Evolutionary conservation across 1,140 invertebrate genomes (phyloP).

Genomic region (Lepidurus packardi): DNA sequence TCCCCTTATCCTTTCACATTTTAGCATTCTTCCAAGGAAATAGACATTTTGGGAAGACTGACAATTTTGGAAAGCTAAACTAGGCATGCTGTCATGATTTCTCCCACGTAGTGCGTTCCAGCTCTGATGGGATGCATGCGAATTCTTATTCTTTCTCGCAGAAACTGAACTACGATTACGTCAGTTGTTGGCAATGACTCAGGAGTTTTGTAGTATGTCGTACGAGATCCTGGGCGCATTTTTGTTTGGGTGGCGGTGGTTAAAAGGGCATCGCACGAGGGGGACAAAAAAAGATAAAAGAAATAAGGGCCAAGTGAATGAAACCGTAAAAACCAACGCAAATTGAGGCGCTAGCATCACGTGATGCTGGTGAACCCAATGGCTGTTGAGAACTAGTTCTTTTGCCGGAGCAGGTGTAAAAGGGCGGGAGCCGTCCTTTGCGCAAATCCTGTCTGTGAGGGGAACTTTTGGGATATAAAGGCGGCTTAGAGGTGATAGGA

Average conservation of each 20-base stretch:
- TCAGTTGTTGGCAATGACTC: background rate
- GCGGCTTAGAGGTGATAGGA: background rate
- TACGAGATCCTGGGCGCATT: background rate
- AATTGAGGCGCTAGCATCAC: background rate
- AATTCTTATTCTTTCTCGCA: background rate
- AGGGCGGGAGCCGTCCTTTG: conserved; percentile 4
- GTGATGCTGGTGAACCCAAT: background rate
- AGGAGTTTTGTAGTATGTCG: background rate
- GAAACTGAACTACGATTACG: background rate
- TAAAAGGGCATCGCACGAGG: no score
- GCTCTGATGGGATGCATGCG: background rate
- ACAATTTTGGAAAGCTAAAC: background rate
- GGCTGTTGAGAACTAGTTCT: background rate
- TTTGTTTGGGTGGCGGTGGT: background rate
- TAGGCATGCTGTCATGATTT: background rate
- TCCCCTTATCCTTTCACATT: background rate
- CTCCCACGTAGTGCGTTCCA: background rate
- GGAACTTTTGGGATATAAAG: background rate
- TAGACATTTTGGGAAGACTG: background rate
- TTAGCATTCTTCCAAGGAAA: background rate
- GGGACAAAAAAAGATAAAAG: no score
- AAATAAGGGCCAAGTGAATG: background rate
- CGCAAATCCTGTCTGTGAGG: background rate
- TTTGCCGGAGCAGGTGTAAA: background rate
- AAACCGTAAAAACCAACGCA: background rate